These are phyloP conservation scores for Cottoperca gobio DNA, from an alignment of 2,797 vertebrate species.

Conservation along the genomic window DNA sequence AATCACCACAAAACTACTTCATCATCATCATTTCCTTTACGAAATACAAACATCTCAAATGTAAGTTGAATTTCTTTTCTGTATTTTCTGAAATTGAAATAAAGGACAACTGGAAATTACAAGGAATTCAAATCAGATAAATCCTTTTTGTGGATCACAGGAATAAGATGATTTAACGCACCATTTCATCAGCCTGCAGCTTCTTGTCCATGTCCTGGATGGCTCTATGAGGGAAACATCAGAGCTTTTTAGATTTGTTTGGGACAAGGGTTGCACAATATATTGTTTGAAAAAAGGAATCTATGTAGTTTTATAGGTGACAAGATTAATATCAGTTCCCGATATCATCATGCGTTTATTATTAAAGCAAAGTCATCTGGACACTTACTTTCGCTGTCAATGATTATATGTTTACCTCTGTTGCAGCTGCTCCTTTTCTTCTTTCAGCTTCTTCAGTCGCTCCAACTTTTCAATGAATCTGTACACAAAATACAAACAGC, in stretches of 20 bases:
- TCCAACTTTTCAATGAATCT: slow-evolving; percentile 94
- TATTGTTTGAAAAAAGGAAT: too few species aligned
- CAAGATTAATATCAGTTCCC: background rate
- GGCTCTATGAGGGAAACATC: slow-evolving; percentile 79
- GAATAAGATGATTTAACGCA: background rate
- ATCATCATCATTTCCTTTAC: too few species aligned
- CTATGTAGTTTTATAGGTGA: background rate
- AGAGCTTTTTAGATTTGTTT: too few species aligned
- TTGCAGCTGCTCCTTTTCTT: slow-evolving; percentile 92
- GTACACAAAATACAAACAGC: slow-evolving; percentile 9
- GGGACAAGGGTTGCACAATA: too few species aligned
- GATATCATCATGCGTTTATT: background rate
- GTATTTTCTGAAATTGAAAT: too few species aligned
- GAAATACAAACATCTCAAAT: too few species aligned
- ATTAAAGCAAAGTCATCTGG: background rate
- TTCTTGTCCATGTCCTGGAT: slow-evolving; percentile 91
- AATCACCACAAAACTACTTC: too few species aligned
- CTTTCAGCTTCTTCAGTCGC: slow-evolving; percentile 89
- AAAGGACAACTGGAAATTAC: too few species aligned
- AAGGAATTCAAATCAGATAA: too few species aligned
- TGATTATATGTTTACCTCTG: slow-evolving; percentile 83
- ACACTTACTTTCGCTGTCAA: too few species aligned
- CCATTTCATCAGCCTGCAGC: slow-evolving; percentile 90
- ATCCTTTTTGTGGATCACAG: too few species aligned
- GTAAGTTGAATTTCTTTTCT: too few species aligned